Percentiles rank a stretch among this genome's conserved stretches.
phyloP scores from a whole-genome alignment of 2,113 vertebrate species.

The Condylura cristata region DNA sequence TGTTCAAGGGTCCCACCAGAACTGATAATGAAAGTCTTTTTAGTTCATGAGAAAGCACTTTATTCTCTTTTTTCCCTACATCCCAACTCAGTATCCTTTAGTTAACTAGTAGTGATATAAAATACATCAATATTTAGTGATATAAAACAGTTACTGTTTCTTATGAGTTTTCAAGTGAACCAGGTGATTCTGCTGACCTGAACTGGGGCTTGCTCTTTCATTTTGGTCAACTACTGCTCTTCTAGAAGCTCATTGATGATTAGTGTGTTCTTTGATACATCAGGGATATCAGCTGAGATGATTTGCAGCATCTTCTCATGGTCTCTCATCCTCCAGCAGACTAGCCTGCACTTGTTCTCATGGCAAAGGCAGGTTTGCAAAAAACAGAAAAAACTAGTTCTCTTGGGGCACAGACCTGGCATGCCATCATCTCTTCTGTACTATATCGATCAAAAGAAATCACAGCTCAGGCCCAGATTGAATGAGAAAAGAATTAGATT shows the following conservation, averaged over 20 bases:
- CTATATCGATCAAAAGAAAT: background rate
- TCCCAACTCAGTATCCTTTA: background rate
- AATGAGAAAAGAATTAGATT: background rate
- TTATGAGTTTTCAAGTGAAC: background rate
- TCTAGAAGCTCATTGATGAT: background rate
- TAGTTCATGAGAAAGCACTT: background rate
- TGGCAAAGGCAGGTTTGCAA: background rate
- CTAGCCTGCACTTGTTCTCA: background rate
- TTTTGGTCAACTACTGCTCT: background rate
- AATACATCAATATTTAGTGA: background rate
- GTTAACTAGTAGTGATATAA: background rate
- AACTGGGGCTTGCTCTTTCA: background rate
- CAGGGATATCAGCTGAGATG: background rate
- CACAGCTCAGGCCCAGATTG: background rate
- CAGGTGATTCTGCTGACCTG: background rate
- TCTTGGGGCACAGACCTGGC: background rate
- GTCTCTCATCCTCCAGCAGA: background rate
- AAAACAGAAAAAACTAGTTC: background rate
- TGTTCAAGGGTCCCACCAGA: background rate
- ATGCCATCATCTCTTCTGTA: background rate
- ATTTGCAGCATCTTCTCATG: background rate
- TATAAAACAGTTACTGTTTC: slow-evolving; percentile 16
- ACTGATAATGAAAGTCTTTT: background rate
- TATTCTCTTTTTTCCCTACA: background rate
- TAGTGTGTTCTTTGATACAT: background rate